A percentile compares a stretch with the other conserved stretches of the same genome.
These are phyloP conservation scores for Sapayoa aenigma DNA, from an alignment of 2,113 vertebrate genomes.

Conservation along the genomic window DNA sequence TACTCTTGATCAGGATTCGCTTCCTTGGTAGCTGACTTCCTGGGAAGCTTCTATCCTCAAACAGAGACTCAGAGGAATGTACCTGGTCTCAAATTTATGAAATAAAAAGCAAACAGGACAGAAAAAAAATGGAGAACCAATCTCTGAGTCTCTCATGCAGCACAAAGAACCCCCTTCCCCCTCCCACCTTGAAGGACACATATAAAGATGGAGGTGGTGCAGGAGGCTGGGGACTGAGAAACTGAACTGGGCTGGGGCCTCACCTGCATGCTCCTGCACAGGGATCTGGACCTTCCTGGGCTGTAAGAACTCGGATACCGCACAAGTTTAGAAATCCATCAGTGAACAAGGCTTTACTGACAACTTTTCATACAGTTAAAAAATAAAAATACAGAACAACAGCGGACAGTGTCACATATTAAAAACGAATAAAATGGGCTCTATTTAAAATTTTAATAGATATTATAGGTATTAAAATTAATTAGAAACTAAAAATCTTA, in stretches of 20 bases:
- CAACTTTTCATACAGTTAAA: constrained; percentile 82
- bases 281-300: background rate
- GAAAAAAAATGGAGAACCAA: background rate
- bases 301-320: constrained; percentile 67
- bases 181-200: background rate
- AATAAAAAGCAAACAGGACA: constrained; percentile 12
- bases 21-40: background rate
- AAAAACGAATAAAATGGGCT: constrained; percentile 75
- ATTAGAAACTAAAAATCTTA: constrained; percentile 71
- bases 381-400: constrained; percentile 83
- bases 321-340: constrained; percentile 81
- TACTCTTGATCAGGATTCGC: background rate
- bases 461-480: constrained; percentile 68
- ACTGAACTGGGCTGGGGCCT: background rate
- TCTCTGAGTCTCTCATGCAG: background rate
- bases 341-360: constrained; percentile 84
- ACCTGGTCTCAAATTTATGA: background rate
- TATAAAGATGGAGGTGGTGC: background rate
- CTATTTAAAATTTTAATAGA: constrained; percentile 67
- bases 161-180: background rate
- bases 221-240: background rate
- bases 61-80: background rate
- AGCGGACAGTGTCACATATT: constrained; percentile 78
- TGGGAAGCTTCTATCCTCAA: background rate
- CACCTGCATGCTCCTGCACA: background rate